These are phyloP conservation scores for Cenopis cana DNA, from an alignment of 2,888 invertebrate species.

Conservation along the genomic window DNA sequence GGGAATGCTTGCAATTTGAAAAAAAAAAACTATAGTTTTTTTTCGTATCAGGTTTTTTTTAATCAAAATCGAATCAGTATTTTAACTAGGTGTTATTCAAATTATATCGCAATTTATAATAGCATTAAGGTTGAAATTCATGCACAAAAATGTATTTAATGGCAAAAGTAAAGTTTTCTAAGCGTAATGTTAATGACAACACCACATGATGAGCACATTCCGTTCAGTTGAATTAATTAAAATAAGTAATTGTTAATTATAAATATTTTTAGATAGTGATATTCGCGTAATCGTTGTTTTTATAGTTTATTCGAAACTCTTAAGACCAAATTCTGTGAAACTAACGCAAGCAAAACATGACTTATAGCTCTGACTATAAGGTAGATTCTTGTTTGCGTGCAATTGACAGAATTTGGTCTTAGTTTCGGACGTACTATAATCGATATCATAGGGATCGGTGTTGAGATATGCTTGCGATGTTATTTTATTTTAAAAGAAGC, in stretches of 20 bases:
- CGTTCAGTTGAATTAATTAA: constrained; percentile 73
- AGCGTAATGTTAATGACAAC: constrained; percentile 65
- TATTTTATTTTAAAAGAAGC: constrained; percentile 5
- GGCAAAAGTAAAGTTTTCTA: constrained; percentile 58
- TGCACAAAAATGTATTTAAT: constrained; percentile 79
- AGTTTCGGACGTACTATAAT: no score
- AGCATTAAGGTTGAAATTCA: constrained; percentile 65
- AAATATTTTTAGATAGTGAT: constrained; percentile 62
- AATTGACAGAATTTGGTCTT: no score
- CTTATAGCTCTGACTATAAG: no score
- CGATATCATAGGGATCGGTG: constrained; percentile 37
- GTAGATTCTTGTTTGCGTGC: no score
- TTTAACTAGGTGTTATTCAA: constrained; percentile 63
- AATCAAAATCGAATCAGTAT: constrained; percentile 64
- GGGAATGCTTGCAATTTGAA: constrained; percentile 51
- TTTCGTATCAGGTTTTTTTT: constrained; percentile 46
- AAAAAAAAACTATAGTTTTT: constrained; percentile 38
- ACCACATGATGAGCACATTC: constrained; percentile 78
- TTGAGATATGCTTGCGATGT: constrained; percentile 35
- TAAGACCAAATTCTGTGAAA: no score
- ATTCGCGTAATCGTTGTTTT: constrained; percentile 59
- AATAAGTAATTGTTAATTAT: constrained; percentile 64
- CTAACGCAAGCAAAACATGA: no score
- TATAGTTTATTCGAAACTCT: no score
- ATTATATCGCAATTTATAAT: constrained; percentile 62